Evolutionary conservation across 2,888 invertebrate species (phyloP), one percentile per base, ranked within the genome.

Genomic region (Drosophila mimica): DNA sequence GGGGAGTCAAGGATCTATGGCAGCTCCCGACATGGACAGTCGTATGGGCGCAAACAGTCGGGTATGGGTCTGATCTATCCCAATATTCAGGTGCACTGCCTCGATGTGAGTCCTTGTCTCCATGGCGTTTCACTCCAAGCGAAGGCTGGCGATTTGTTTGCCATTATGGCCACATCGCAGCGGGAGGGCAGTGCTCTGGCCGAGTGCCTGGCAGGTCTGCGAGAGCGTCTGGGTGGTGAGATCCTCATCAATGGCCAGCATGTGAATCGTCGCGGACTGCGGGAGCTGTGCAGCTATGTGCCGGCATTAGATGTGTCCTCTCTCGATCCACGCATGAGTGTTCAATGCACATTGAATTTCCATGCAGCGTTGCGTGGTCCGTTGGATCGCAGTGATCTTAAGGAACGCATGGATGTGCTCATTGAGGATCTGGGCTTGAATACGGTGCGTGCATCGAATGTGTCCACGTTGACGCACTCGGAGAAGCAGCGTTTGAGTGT

Each of bases 401-500:
- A 95, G 87, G 96, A 96, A 91, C 94, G 96, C 93, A 97, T 98
- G 93, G 96, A 97, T 91, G 95, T 97, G 36, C 94, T 99, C 34
- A 96, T 99, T 82, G 98, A 98, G 94, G 98, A 98, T 91, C 94
- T 99, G 77, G 98, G 98, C 0, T 93, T 99, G 72, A 97, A 97
- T 83, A 97, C 98, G 92, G 98, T 98, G 6, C 94, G 97, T 73
- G 96, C 98, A 89, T 97, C 98, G 4, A 95, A 97, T 87, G 97
- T 98, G 0, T 95, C 96, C 40, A 95, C 97, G 4, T 94, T 99
- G 81, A 98, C 98, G 0, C 95, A 97, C 58, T 98, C 98, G 0
- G 98, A 99, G 93, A 95, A 96, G 80, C 95, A 97, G 71, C 95
- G 99, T 77, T 94, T 99, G 46, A 97, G 97, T 82, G 96, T 99